Conservation (phyloP, 2,113 vertebrate genomes). For the Cettia cetti region DNA sequence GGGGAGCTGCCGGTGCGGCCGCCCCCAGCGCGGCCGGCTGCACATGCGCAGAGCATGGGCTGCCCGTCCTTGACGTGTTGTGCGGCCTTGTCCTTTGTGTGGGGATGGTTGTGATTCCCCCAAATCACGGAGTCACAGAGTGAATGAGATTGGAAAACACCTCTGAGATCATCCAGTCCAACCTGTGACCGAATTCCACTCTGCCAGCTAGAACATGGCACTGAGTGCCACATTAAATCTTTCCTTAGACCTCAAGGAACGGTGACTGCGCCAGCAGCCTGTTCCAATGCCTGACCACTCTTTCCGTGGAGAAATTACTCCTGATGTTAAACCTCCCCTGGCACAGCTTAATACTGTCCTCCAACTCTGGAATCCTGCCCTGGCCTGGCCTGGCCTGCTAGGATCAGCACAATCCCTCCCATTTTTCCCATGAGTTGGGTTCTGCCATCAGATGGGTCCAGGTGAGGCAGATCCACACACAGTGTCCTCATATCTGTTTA, state of each 20-base stretch:
- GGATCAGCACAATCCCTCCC: background rate
- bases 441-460: background rate
- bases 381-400: background rate
- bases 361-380: background rate
- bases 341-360: too few relatives aligned
- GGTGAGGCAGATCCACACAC: rapidly evolving
- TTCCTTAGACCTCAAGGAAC: background rate
- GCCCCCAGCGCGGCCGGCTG: rapidly evolving
- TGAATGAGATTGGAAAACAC: background rate
- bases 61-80: rapidly evolving
- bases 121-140: background rate
- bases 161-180: background rate
- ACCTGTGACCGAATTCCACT: background rate
- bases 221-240: background rate
- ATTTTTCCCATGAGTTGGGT: too few relatives aligned
- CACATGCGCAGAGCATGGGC: background rate
- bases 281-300: background rate
- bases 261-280: background rate
- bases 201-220: background rate
- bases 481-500: background rate
- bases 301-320: background rate
- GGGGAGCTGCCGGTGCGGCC: rapidly evolving
- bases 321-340: background rate
- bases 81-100: rapidly evolving
- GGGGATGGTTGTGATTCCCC: too few relatives aligned